A percentile compares a stretch with the other conserved stretches of the same genome.
phyloP scores from a whole-genome alignment of 1,140 invertebrate species.

The Samia ricini region DNA sequence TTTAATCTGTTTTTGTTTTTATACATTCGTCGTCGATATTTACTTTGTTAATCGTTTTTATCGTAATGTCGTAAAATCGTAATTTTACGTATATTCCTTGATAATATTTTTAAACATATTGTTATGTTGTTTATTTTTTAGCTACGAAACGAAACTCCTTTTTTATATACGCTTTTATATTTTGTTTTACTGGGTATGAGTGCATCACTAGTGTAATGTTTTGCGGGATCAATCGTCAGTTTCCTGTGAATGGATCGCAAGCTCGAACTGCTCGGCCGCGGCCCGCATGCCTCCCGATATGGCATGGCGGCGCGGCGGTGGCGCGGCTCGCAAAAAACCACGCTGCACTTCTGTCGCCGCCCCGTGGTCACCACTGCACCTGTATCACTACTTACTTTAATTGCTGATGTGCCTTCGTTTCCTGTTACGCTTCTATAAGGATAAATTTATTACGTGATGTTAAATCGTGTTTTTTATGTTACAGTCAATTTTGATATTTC shows the following conservation, averaged over 20 bases:
- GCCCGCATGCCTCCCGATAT: neutral
- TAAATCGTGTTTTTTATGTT: neutral
- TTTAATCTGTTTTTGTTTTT: too few relatives aligned
- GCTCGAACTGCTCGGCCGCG: neutral
- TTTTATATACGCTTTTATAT: too few relatives aligned
- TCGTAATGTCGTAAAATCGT: too few relatives aligned
- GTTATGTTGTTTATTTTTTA: too few relatives aligned
- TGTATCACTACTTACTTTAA: neutral
- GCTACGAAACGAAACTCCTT: too few relatives aligned
- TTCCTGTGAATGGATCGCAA: neutral
- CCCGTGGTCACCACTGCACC: neutral
- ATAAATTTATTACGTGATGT: neutral
- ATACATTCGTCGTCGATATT: too few relatives aligned
- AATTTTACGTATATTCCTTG: too few relatives aligned
- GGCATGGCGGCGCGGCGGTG: too few relatives aligned
- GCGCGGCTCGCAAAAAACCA: neutral
- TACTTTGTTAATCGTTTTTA: too few relatives aligned
- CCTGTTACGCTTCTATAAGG: neutral
- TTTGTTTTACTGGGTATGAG: neutral
- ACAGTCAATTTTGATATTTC: neutral
- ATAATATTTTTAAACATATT: too few relatives aligned
- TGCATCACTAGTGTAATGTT: neutral
- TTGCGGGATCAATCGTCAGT: neutral
- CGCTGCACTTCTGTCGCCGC: neutral
- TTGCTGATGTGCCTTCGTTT: neutral